phyloP scores from a whole-genome alignment of 2,888 invertebrate species.

The Patella pellucida region DNA sequence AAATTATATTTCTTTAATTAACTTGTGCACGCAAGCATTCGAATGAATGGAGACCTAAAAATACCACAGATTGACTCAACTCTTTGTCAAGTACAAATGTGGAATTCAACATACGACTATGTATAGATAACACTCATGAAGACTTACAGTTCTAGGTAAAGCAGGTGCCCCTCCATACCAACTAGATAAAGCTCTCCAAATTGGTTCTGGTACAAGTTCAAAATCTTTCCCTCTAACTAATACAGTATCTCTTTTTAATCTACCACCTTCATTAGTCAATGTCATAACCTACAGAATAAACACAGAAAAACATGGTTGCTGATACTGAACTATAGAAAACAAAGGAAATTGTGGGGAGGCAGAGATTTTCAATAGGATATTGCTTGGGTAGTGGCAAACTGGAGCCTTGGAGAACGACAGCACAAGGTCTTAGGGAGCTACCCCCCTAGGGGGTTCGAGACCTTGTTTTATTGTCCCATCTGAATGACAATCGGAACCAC shows the following conservation, averaged over 20 bases:
- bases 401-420: too few species aligned
- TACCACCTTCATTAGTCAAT: conserved; percentile 90
- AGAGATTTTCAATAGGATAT: conserved; percentile 4
- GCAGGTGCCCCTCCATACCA: conserved; percentile 88
- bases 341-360: neutral
- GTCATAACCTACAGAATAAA: conserved; percentile 75
- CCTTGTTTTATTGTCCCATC: too few species aligned
- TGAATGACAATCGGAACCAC: too few species aligned
- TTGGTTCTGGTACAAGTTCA: conserved; percentile 86
- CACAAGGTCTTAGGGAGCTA: too few species aligned
- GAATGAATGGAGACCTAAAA: neutral
- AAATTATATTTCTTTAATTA: neutral
- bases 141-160: conserved; percentile 80
- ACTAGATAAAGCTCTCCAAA: conserved; percentile 86
- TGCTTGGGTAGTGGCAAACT: neutral
- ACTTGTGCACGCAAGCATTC: neutral
- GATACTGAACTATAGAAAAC: neutral
- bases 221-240: conserved; percentile 86
- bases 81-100: too few species aligned
- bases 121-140: too few species aligned
- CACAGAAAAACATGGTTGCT: neutral
- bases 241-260: conserved; percentile 81
- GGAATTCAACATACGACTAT: too few species aligned
- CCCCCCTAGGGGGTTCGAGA: too few species aligned
- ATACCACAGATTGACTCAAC: too few species aligned